phyloP scores from a whole-genome alignment of 53 echinoderm and acorn worm genomes.

The Patiria pectinifera region DNA sequence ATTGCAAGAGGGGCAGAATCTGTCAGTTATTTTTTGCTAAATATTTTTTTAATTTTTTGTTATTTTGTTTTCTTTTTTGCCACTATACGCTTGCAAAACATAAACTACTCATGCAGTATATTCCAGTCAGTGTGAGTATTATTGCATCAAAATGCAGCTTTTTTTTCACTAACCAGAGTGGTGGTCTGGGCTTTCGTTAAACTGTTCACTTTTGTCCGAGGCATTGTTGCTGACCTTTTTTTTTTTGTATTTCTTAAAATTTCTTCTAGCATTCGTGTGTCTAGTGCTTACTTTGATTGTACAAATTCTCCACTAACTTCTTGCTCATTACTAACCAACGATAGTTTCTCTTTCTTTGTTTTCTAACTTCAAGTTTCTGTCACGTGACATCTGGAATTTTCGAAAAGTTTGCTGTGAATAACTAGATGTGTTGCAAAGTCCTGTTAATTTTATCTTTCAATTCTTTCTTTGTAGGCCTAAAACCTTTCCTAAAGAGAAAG shows the following conservation, averaged over 20 bases:
- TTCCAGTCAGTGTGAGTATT: conserved; percentile 59
- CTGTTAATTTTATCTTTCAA: too few species aligned
- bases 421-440: too few species aligned
- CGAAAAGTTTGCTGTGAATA: background rate
- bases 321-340: background rate
- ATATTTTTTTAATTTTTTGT: conserved; percentile 30
- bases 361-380: background rate
- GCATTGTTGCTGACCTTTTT: background rate
- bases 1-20: background rate
- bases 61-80: conserved; percentile 49
- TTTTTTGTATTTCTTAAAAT: background rate
- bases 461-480: too few species aligned
- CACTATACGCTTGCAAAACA: conserved; percentile 36
- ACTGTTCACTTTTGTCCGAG: background rate
- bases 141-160: background rate
- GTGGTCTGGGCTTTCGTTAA: background rate
- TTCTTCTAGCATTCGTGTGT: background rate
- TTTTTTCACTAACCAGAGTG: background rate
- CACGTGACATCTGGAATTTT: background rate
- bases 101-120: conserved; percentile 47
- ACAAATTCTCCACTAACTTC: background rate
- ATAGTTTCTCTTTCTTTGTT: background rate
- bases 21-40: conserved; percentile 37
- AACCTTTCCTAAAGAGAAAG: too few species aligned
- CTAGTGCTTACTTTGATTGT: background rate